Evolutionary conservation across 2,888 invertebrate genomes (phyloP).

Genomic region (Horisme vitalbata): DNA sequence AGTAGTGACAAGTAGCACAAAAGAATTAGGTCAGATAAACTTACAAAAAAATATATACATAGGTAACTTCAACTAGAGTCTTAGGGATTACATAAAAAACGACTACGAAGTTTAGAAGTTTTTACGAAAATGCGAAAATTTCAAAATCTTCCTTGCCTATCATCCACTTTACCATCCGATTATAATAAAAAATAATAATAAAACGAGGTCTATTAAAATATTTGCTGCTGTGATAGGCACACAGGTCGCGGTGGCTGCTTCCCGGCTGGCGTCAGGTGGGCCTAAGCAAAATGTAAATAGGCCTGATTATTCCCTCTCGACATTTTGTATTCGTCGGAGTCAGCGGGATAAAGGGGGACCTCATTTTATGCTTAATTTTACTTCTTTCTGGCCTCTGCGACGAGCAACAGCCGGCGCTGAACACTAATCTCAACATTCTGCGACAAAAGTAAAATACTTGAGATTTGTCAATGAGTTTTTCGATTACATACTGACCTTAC

Average conservation of each 20-base stretch:
- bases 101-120: background rate
- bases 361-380: slow-evolving; percentile 51
- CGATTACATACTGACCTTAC: too few species aligned
- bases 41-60: too few species aligned
- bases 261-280: slow-evolving; percentile 56
- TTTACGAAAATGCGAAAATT: background rate
- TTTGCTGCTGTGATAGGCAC: slow-evolving; percentile 42
- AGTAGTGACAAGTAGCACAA: too few species aligned
- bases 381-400: slow-evolving; percentile 35
- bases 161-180: slow-evolving; percentile 11
- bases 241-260: slow-evolving; percentile 31
- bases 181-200: slow-evolving; percentile 28
- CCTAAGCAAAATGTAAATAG: slow-evolving; percentile 69
- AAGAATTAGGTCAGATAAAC: too few species aligned
- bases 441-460: slow-evolving; percentile 26
- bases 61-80: too few species aligned
- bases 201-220: slow-evolving; percentile 40
- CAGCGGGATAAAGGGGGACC: slow-evolving; percentile 54
- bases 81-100: too few species aligned
- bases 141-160: background rate
- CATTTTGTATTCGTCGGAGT: slow-evolving; percentile 61
- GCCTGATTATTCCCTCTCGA: slow-evolving; percentile 59
- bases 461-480: too few species aligned
- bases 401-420: slow-evolving; percentile 31
- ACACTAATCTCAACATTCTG: slow-evolving; percentile 32